Base-by-base conservation (phyloP, 2,888 invertebrate genomes). In the Ctena decussata region DNA sequence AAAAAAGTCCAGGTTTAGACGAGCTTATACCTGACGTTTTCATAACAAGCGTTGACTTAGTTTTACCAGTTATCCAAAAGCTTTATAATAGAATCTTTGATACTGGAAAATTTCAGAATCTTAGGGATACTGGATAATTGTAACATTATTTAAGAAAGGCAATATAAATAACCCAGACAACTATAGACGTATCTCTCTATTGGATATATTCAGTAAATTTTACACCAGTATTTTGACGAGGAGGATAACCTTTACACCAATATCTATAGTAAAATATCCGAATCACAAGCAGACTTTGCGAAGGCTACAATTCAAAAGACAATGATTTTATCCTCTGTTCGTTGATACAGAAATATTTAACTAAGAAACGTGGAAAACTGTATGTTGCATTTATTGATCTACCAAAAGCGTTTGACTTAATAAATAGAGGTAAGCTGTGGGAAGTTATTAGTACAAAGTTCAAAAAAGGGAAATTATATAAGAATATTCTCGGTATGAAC, bases 261-360 rank as follows among this genome's bases (percentile, higher is more conserved):
- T n/a, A n/a, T n/a, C n/a, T n/a, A n/a, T n/a, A n/a, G 37, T 53
- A 27, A 3, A 6, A 69, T 69, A 3, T 69, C 69, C 27, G 69
- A 69, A 27, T 32, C 32, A 0, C 75, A 75, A 57, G 53, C 75
- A 5, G 53, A 57, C 24, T 75, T 75, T 30, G 75, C 5, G 27
- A 32, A 15, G 75, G 75, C 8, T 75, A 75, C 21, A 57, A 53
- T 3, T 57, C 57, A 1, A 57, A 37, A 32, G 75, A 75, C 57
- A 75, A 53, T 75, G 32, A 30, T 5, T 75, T 75, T 57, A 44
- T 75, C 21, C n/a, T n/a, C n/a, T n/a, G n/a, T n/a, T n/a, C n/a
- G n/a, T n/a, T n/a, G n/a, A n/a, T n/a, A n/a, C n/a, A n/a, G n/a
- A n/a, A n/a, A n/a, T n/a, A n/a, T n/a, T n/a, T n/a, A n/a, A n/a